These are phyloP conservation scores for Sericinus montela DNA, from an alignment of 2,888 invertebrate genomes.

Conservation along the genomic window DNA sequence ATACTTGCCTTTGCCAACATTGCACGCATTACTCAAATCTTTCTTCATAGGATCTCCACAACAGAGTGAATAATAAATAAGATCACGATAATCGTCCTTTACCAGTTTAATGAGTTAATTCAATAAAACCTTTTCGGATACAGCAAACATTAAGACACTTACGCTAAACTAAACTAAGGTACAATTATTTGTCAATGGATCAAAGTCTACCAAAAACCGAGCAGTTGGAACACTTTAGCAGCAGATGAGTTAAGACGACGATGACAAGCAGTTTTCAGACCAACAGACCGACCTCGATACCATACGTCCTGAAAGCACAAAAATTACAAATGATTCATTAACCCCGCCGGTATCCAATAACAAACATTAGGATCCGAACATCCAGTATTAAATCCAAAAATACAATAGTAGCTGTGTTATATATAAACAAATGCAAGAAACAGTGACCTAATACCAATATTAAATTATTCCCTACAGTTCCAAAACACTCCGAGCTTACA, in stretches of 20 bases:
- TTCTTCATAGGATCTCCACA: slow-evolving; percentile 4
- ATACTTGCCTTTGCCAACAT: slow-evolving; percentile 16
- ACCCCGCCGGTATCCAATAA: not conserved
- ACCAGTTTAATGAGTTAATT: slow-evolving; percentile 47
- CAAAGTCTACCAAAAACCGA: slow-evolving; percentile 43
- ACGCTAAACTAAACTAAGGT: slow-evolving; percentile 56
- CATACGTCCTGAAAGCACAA: slow-evolving; percentile 37
- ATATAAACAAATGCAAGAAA: not conserved
- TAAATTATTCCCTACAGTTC: too few species aligned
- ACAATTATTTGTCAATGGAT: slow-evolving; percentile 46
- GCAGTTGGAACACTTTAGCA: slow-evolving; percentile 22
- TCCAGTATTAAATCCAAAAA: not conserved
- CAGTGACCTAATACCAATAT: too few species aligned
- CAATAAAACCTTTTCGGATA: slow-evolving; percentile 37
- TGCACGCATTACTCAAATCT: not conserved
- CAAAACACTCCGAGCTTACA: too few species aligned
- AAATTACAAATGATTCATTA: slow-evolving; percentile 26
- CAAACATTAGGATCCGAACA: not conserved
- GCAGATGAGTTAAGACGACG: slow-evolving; percentile 44
- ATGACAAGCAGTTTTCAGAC: slow-evolving; percentile 45
- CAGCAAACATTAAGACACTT: slow-evolving; percentile 52
- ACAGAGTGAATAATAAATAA: slow-evolving; percentile 3
- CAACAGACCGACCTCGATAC: slow-evolving; percentile 37
- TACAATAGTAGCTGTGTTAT: not conserved
- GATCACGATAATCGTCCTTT: slow-evolving; percentile 23